Base-by-base conservation (phyloP, 2,888 invertebrate genomes). In the Pteria penguin region DNA sequence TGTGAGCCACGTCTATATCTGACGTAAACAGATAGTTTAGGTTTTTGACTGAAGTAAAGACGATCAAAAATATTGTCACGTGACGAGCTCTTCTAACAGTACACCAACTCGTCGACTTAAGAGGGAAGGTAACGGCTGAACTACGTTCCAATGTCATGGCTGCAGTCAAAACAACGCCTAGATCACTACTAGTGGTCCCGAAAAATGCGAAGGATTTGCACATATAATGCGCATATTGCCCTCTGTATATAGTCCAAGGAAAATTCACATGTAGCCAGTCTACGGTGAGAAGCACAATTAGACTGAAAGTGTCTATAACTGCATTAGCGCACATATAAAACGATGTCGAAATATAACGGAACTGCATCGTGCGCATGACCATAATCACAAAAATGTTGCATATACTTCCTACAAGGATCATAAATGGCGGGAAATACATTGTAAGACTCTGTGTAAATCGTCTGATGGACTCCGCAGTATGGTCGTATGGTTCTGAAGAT, bases 141-240 rank as follows among this genome's bases (percentile, higher is more conserved):
- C 84, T 82, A 5, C 87, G 79, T 57, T 87, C 88, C 4, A 85
- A 75, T n/a, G 87, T 88, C 88, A 87, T 88, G 32, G 84, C 87
- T 2, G 82, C 84, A 0, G 87, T 87, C 26, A 87, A 76, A 27
- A 86, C 68, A 24, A 88, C 80, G 0, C 86, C 88, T 33, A 86
- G 65, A 69, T 88, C 87, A 62, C 88, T 87, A 27, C 83, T 86
- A 0, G 82, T 79, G 82, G 84, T 84, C 4, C 88, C 87, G 32
- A 85, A 78, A 61, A 88, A 85, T 68, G 86, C 81, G 54, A 87
- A 81, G 68, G 83, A 61, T 26, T 84, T 83, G 36, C 88, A 88
- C 74, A 88, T 82, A 11, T 79, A 52, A 71, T 88, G 83, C 8
- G 82, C 77, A 31, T 82, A 32, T 1, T 62, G 32, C 3, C 82